phyloP scores from a whole-genome alignment of 2,888 invertebrate species.

The Cephonodes hylas region DNA sequence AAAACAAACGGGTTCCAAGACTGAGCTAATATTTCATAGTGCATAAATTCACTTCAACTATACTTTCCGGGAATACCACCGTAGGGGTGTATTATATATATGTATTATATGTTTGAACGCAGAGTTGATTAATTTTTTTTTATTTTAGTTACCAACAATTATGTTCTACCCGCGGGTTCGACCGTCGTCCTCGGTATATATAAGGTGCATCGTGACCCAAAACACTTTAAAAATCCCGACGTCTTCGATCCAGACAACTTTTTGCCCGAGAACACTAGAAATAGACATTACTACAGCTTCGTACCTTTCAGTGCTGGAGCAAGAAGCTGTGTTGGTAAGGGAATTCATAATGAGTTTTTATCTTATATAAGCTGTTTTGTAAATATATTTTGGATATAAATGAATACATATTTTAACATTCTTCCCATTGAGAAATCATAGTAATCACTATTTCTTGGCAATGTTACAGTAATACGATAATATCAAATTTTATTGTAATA shows the following conservation, averaged over 20 bases:
- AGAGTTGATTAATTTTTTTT: background rate
- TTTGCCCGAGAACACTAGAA: conserved; percentile 87
- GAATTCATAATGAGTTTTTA: background rate
- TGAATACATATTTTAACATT: too few relatives aligned
- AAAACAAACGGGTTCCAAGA: too few relatives aligned
- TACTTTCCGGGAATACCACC: too few relatives aligned
- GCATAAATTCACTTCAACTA: too few relatives aligned
- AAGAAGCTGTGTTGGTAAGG: conserved; percentile 87
- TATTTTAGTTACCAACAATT: conserved; percentile 81
- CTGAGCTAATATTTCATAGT: too few relatives aligned
- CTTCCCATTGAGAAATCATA: too few relatives aligned
- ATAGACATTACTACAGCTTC: conserved; percentile 89
- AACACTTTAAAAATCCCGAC: conserved; percentile 85
- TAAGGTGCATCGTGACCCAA: conserved; percentile 84
- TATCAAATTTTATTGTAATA: background rate
- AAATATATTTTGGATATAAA: too few relatives aligned
- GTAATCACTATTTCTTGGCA: too few relatives aligned
- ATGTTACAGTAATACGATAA: too few relatives aligned
- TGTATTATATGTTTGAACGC: background rate
- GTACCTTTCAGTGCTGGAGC: conserved; percentile 92
- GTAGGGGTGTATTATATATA: too few relatives aligned
- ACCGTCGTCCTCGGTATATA: conserved; percentile 85
- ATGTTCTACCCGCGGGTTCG: conserved; percentile 85
- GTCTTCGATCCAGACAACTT: conserved; percentile 90
- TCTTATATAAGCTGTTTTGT: too few relatives aligned